These are phyloP conservation scores for Cotesia typhae DNA, from an alignment of 1,140 invertebrate species.

Conservation along the genomic window DNA sequence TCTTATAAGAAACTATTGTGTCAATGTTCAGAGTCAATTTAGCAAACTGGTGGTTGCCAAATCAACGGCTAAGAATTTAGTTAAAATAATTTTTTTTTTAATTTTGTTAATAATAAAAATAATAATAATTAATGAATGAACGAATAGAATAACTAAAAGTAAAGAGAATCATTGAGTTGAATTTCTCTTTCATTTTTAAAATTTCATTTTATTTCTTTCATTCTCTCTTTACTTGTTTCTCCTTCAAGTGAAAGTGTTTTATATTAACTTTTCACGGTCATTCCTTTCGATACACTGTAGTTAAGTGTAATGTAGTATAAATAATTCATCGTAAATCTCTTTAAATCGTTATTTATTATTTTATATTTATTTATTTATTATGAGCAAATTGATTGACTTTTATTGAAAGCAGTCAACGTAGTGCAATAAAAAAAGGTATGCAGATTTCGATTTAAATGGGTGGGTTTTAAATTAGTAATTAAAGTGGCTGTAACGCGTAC, in stretches of 20 bases:
- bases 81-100: too few relatives aligned
- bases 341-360: background rate
- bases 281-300: slow-evolving; percentile 13
- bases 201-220: background rate
- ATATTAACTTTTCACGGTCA: slow-evolving; percentile 29
- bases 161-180: background rate
- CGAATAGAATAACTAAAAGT: background rate
- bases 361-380: background rate
- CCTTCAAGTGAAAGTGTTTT: slow-evolving; percentile 31
- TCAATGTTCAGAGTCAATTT: slow-evolving; percentile 26
- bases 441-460: background rate
- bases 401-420: too few relatives aligned
- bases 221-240: background rate
- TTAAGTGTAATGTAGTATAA: too few relatives aligned
- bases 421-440: background rate
- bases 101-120: background rate
- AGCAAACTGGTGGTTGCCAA: background rate
- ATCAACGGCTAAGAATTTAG: too few relatives aligned
- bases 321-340: too few relatives aligned
- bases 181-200: background rate
- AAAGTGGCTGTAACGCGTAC: background rate
- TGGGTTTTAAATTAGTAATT: background rate
- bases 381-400: background rate
- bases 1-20: slow-evolving; percentile 1
- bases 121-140: slow-evolving; percentile 2